Evolutionary conservation across 2,797 vertebrate species (phyloP), one percentile per base, ranked within the genome.

Genomic region (Gobionotothen gibberifrons): DNA sequence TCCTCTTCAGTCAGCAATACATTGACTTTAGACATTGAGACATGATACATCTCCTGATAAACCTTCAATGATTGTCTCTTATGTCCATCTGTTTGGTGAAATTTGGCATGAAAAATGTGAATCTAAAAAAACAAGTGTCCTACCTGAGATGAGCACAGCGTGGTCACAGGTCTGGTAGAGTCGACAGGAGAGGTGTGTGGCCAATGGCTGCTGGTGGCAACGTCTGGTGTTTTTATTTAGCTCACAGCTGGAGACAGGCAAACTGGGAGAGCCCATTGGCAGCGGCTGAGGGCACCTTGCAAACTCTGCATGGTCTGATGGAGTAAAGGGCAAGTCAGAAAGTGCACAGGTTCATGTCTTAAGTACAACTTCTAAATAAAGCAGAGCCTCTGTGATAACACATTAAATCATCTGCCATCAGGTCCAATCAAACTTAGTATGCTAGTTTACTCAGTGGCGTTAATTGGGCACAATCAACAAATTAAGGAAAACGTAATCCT

Each of bases 81-180:
- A 15, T 29, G 21, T 32, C n/a, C 19, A 29, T 46, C 36, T 46
- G 46, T 65, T 32, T 48, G n/a, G 40, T 29, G 21, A 49, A 17
- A 13, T 72, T 32, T 43, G 13, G 1, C 42, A 5, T 22, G n/a
- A 53, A 6, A 2, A 32, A 17, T 14, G 1, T 14, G 59, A 54
- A 47, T 29, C 14, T 42, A 14, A 21, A 8, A 16, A 5, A 46
- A 14, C 46, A 4, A 19, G 9, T 12, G 29, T 53, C 69, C 0
- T 70, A 96, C 95, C 95, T 90, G 95, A 94, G 46, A 96, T 86
- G 47, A 96, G 92, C 57, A 96, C 88, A 0, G 95, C 95, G 0
- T 96, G 95, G 84, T 96, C 95, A 9, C 95, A 96, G 32, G 95
- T 96, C 91, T 96, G 95, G 86, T 96, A 96, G 44, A 96, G 94